These are phyloP conservation scores for Diarsia rubi DNA, from an alignment of 2,888 invertebrate species.

Conservation along the genomic window DNA sequence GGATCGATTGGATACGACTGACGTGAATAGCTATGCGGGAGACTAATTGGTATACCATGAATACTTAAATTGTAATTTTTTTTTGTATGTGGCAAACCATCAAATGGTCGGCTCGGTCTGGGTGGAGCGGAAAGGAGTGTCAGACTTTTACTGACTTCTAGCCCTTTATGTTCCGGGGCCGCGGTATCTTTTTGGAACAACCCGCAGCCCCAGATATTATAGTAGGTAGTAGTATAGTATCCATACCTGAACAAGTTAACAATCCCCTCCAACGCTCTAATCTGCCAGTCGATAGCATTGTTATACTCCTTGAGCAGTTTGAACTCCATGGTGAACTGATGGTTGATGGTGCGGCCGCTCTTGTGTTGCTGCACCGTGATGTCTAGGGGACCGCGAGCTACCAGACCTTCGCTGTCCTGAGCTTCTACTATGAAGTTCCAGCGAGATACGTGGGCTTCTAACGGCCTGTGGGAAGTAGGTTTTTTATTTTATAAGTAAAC, in stretches of 20 bases:
- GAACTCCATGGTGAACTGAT: slow-evolving; percentile 94
- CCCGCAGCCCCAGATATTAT: no score
- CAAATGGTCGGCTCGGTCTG: no score
- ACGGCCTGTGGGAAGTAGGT: slow-evolving; percentile 90
- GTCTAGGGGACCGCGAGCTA: slow-evolving; percentile 93
- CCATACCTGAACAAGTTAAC: slow-evolving; percentile 86
- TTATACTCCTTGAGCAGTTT: slow-evolving; percentile 87
- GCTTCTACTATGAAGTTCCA: slow-evolving; percentile 96
- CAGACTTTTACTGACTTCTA: no score
- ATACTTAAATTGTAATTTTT: no score
- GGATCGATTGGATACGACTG: no score
- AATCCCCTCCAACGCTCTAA: slow-evolving; percentile 92
- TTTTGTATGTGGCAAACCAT: no score
- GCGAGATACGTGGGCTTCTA: slow-evolving; percentile 95
- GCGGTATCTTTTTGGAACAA: no score
- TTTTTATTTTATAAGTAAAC: background rate
- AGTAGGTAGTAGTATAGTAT: no score
- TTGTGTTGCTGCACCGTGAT: slow-evolving; percentile 96
- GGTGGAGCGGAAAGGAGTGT: no score
- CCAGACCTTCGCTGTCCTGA: slow-evolving; percentile 94
- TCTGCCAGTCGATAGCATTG: slow-evolving; percentile 95
- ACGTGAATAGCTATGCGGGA: no score
- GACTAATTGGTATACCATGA: no score
- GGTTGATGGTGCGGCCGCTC: slow-evolving; percentile 94
- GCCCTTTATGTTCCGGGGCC: no score